Conservation (phyloP, 2,797 vertebrate species). For the Perodicticus potto region DNA sequence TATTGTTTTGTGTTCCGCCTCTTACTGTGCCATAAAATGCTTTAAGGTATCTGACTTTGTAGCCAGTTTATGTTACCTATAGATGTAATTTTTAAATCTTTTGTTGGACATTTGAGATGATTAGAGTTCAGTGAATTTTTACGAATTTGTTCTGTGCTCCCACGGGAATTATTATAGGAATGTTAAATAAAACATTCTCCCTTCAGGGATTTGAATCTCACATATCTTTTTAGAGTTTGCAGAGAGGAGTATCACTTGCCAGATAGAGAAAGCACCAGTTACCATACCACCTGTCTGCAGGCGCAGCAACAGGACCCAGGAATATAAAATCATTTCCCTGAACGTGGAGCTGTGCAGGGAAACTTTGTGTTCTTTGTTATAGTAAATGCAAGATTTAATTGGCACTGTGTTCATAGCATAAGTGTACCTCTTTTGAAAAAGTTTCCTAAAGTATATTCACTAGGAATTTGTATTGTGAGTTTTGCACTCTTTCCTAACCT, state of each 20-base stretch:
- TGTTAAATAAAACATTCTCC: not conserved
- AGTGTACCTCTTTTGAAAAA: not conserved
- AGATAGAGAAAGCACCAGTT: accelerated
- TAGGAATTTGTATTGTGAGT: not conserved
- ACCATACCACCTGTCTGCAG: too few species aligned
- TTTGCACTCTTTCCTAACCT: not conserved
- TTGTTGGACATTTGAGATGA: not conserved
- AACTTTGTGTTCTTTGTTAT: accelerated
- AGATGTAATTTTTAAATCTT: not conserved
- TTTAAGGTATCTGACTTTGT: not conserved
- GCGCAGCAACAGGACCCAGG: too few species aligned
- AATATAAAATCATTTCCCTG: not conserved
- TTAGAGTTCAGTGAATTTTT: not conserved
- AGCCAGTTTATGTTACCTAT: not conserved
- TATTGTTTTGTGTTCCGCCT: not conserved
- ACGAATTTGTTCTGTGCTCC: not conserved
- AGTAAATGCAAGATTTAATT: accelerated
- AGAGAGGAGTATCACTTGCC: too few species aligned
- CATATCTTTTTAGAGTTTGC: accelerated
- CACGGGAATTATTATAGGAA: not conserved
- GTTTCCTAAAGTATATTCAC: not conserved
- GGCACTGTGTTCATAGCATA: not conserved
- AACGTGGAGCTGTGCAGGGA: accelerated
- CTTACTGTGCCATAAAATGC: not conserved
- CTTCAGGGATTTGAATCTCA: not conserved